Evolutionary conservation across 2,888 invertebrate species (phyloP), one percentile per base, ranked within the genome.

Genomic region (Cephus nigrinus): DNA sequence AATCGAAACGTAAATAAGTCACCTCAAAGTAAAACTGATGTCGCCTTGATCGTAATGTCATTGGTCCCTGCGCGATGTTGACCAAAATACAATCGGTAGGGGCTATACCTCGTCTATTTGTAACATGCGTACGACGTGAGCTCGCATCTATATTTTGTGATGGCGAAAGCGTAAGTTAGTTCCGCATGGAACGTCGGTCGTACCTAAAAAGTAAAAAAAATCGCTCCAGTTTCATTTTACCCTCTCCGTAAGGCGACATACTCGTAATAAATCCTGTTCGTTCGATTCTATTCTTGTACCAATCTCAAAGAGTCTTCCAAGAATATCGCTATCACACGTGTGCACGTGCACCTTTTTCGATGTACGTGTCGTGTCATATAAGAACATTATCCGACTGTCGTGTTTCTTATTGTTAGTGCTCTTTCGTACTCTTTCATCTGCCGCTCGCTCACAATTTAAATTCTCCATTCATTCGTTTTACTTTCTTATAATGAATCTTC

Each of bases 251-350:
- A 55, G 55, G 55, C 71, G 15, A 71, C 15, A 71, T 71, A 31
- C 32, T 32, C 71, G 12, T 71, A 71, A 31, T 71, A 31, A 69
- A 71, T 71, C 31, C 71, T 80, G 80, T 83, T 83, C 83, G 85
- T 84, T 84, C 86, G 85, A 85, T 86, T 88, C 88, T 89, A 89
- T 89, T 89, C 89, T 88, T 89, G 82, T 89, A 89, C 86, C 83
- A 88, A 88, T 84, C 74, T 84, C 82, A 80, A 84, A 82, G 82
- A 83, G 84, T 84, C 84, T 84, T 84, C 84, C 84, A 82, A 81
- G 81, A 82, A 80, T 82, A 81, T 81, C 76, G 81, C 79, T 81
- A 40, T 23, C 9, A 23, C 55, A 23, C 55, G 23, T 23, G 55
- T 55, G 9, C 55, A 55, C 71, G 71, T 32, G 71, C 31, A 31